phyloP scores from a whole-genome alignment of 1,140 invertebrate species.

The Conopomorpha cramerella region DNA sequence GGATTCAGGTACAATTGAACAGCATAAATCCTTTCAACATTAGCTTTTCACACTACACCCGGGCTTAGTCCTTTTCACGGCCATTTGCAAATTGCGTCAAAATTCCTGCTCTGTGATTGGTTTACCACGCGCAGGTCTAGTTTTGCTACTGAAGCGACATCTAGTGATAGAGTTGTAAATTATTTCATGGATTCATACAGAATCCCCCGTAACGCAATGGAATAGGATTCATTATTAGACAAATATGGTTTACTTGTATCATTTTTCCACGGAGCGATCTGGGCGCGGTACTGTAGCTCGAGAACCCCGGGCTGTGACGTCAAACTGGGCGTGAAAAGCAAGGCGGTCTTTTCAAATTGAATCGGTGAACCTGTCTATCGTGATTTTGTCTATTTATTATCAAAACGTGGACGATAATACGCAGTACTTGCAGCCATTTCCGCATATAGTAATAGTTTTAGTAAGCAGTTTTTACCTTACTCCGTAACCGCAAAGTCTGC shows the following conservation, averaged over 20 bases:
- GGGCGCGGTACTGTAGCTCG: conserved; percentile 49
- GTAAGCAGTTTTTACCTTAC: too few relatives aligned
- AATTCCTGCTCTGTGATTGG: conserved; percentile 49
- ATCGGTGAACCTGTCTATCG: too few relatives aligned
- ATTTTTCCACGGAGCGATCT: conserved; percentile 21
- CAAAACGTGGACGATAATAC: too few relatives aligned
- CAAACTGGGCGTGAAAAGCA: conserved; percentile 57
- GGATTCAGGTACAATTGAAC: conserved; percentile 48
- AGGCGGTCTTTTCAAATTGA: conserved; percentile 29
- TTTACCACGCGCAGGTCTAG: conserved; percentile 35
- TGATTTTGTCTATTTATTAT: too few relatives aligned
- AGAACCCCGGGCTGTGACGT: conserved; percentile 56
- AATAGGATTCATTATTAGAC: conserved; percentile 8
- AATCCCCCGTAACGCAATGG: conserved; percentile 6
- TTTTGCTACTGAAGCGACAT: conserved; percentile 22
- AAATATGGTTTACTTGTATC: conserved; percentile 12
- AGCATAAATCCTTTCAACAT: conserved; percentile 47
- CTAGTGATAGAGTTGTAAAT: too few relatives aligned
- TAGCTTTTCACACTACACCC: conserved; percentile 51
- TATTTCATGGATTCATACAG: too few relatives aligned
- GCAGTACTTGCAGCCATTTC: too few relatives aligned
- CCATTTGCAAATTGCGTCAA: conserved; percentile 62
- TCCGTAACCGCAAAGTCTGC: too few relatives aligned
- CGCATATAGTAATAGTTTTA: too few relatives aligned
- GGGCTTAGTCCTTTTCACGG: conserved; percentile 55